Evolutionary conservation across 2,888 invertebrate species (phyloP).

Genomic region (Tipula confusa): DNA sequence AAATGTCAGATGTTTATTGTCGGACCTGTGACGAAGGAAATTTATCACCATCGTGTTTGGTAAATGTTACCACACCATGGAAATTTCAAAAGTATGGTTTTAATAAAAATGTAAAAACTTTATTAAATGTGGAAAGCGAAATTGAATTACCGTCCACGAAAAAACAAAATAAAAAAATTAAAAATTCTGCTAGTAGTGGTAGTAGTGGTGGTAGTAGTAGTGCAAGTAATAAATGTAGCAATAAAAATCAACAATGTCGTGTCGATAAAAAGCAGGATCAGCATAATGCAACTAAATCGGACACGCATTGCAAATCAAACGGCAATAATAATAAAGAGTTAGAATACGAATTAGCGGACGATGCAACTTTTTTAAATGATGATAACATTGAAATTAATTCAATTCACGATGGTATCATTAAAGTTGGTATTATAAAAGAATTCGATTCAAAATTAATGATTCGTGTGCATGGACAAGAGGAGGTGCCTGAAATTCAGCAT

Average conservation of each 20-base stretch:
- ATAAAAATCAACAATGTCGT: background rate
- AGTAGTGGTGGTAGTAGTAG: background rate
- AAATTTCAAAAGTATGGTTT: conserved; percentile 37
- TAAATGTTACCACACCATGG: conserved; percentile 47
- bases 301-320: background rate
- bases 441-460: conserved; percentile 50
- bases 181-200: conserved; percentile 33
- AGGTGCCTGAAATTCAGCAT: conserved; percentile 57
- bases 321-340: conserved; percentile 40
- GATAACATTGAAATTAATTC: conserved; percentile 32
- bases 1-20: conserved; percentile 60
- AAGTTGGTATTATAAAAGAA: conserved; percentile 53
- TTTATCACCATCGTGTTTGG: conserved; percentile 53
- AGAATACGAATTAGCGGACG: conserved; percentile 57
- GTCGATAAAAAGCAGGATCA: conserved; percentile 38
- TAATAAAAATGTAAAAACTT: conserved; percentile 44
- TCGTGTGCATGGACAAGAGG: conserved; percentile 65
- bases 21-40: conserved; percentile 47
- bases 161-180: conserved; percentile 39
- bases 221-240: conserved; percentile 33
- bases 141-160: conserved; percentile 42
- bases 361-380: conserved; percentile 51
- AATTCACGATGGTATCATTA: conserved; percentile 43
- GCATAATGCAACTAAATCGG: conserved; percentile 34
- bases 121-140: conserved; percentile 48